Base-by-base conservation (phyloP, 2,113 vertebrate genomes). In the Hypanus sabinus region DNA sequence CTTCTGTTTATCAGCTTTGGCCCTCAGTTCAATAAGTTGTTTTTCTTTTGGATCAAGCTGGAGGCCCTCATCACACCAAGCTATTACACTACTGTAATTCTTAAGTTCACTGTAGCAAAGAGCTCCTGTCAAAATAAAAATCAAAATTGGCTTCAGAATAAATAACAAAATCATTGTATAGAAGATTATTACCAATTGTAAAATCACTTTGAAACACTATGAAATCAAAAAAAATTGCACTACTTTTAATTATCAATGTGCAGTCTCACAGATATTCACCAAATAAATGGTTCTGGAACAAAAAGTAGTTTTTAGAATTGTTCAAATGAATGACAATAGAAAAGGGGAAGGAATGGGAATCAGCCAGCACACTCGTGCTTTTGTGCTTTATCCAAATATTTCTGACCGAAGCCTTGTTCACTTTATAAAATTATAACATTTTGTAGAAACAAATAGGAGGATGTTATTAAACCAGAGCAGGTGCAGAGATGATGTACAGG, bases 41-140 rank as follows among this genome's bases (percentile, higher is more conserved):
- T 97, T 98, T 94, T 99, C 98, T 30, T 95, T 96, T 1, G 98
- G 96, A 94, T 98, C 95, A 94, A 96, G 95, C 80, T 94, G 95
- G 73, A 99, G 97, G n/a, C 98, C 99, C 9, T 98, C 98, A 0
- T 99, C 98, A 80, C 98, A 99, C 98, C 98, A 99, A 24, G 95
- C 96, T 94, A 98, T 38, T 0, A 98, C 98, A 93, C 97, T 98
- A 0, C 95, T 94, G 94, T 97, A 98, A 94, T 96, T 97, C 94
- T 95, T 97, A 76, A 99, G 96, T 95, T 98, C 97, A 94, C 98
- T 94, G 94, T 97, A 98, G 95, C 99, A 99, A 95, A 98, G 96
- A 57, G 97, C 98, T 94, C 99, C 99, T 99, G 95, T 24, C 91
- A 93, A 30, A 73, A 36, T 11, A 16, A 90, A 1, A 91, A 70